phyloP scores from a whole-genome alignment of 2,797 vertebrate species.

The Oryzias dopingdopingensis region DNA sequence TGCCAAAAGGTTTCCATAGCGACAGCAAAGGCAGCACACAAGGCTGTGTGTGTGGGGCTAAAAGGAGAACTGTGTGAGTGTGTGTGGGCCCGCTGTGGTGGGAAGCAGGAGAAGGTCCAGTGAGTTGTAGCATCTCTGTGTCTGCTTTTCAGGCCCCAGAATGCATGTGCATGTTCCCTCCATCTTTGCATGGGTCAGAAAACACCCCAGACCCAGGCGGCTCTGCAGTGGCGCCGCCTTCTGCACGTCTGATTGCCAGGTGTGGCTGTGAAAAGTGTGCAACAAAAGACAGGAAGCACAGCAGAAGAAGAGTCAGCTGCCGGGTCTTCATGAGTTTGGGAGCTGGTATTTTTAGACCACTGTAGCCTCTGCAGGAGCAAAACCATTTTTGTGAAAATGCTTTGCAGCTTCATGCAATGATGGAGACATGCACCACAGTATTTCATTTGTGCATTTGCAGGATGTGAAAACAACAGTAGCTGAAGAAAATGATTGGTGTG shows the following conservation, averaged over 20 bases:
- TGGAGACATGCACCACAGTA: too few species aligned
- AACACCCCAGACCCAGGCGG: too few species aligned
- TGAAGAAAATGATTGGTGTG: too few species aligned
- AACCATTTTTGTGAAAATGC: not conserved
- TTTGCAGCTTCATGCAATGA: not conserved
- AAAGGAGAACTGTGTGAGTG: slow-evolving; percentile 40
- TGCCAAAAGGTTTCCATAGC: slow-evolving; percentile 74
- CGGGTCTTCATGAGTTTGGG: slow-evolving; percentile 33
- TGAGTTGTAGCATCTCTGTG: slow-evolving; percentile 29
- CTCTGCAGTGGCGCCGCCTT: slow-evolving; percentile 23
- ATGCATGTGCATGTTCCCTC: slow-evolving; percentile 8
- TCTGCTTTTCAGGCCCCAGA: slow-evolving; percentile 15
- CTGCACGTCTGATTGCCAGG: slow-evolving; percentile 46
- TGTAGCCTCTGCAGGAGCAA: not conserved
- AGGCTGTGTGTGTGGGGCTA: slow-evolving; percentile 46
- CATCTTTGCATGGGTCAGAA: slow-evolving; percentile 8
- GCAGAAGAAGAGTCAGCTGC: slow-evolving; percentile 42
- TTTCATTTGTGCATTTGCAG: too few species aligned
- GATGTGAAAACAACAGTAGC: too few species aligned
- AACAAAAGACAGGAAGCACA: slow-evolving; percentile 55
- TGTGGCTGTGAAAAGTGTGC: slow-evolving; percentile 37
- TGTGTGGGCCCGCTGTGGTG: slow-evolving; percentile 58
- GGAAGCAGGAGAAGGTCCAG: slow-evolving; percentile 60
- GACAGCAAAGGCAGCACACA: slow-evolving; percentile 72
- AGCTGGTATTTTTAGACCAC: slow-evolving; percentile 2